Conservation (phyloP, 2,797 vertebrate genomes). For the Xenentodon cancila region DNA sequence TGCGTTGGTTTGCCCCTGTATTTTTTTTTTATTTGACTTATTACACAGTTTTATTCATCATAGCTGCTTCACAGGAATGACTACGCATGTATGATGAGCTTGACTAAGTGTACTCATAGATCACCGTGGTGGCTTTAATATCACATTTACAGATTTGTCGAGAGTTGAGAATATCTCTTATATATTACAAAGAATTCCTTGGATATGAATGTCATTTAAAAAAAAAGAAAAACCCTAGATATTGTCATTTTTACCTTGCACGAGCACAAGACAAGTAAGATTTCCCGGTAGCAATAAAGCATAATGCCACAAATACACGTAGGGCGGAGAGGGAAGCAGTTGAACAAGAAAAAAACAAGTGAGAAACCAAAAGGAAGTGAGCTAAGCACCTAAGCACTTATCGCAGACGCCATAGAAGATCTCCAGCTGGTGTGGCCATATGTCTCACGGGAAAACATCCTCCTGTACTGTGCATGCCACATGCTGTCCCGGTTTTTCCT, state of each 20-base stretch:
- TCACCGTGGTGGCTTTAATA: neutral
- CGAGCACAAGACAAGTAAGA: neutral
- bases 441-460: conserved; percentile 53
- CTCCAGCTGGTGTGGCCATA: conserved; percentile 64
- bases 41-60: neutral
- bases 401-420: conserved; percentile 40
- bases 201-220: neutral
- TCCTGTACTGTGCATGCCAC: conserved; percentile 28
- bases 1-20: no score
- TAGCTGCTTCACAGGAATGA: neutral
- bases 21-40: neutral
- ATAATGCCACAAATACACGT: conserved; percentile 40
- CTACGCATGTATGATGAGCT: no score
- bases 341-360: neutral
- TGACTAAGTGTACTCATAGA: no score
- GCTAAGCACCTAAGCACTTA: conserved; percentile 48
- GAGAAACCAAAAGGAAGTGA: conserved; percentile 43
- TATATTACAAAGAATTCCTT: neutral
- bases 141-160: neutral
- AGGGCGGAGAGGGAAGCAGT: conserved; percentile 25
- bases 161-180: neutral
- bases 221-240: no score
- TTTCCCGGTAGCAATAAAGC: conserved; percentile 23
- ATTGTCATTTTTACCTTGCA: neutral
- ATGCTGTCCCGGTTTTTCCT: conserved; percentile 36